Percentiles rank a stretch among this genome's conserved stretches.
Evolutionary conservation across 2,888 invertebrate genomes (phyloP).

Genomic region (Yponomeuta sedellus): DNA sequence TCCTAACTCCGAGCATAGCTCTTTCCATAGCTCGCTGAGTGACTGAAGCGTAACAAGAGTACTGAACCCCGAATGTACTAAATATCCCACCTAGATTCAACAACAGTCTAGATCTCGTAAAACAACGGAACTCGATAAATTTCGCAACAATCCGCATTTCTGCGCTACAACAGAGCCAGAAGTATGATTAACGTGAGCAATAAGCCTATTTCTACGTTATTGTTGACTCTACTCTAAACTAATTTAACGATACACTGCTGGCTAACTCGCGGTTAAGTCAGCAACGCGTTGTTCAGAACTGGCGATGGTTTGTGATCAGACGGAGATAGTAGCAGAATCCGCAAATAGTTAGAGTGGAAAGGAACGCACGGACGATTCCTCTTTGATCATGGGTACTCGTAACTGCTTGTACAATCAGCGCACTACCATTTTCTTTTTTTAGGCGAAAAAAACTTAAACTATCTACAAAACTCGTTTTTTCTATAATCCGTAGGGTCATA

Average conservation of each 20-base stretch:
- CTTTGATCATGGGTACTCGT: neutral
- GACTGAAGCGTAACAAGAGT: no score
- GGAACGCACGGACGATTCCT: neutral
- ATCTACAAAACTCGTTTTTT: no score
- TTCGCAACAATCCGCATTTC: neutral
- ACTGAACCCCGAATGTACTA: no score
- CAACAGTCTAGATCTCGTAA: neutral
- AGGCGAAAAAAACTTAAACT: no score
- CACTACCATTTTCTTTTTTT: neutral
- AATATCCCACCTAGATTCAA: no score
- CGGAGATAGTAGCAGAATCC: neutral
- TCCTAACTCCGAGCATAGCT: no score
- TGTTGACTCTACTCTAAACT: neutral
- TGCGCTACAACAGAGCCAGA: neutral
- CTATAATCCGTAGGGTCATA: no score
- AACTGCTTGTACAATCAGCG: neutral
- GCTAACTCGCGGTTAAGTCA: neutral
- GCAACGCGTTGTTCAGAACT: neutral
- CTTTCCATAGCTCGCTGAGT: no score
- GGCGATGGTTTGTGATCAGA: neutral
- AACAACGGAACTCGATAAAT: neutral
- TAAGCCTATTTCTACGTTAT: neutral
- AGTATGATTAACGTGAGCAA: neutral
- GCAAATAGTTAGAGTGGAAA: neutral
- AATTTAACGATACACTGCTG: neutral